A percentile compares a stretch with the other conserved stretches of the same genome.
phyloP scores from a whole-genome alignment of 2,888 invertebrate genomes.

The Phalera bucephala region DNA sequence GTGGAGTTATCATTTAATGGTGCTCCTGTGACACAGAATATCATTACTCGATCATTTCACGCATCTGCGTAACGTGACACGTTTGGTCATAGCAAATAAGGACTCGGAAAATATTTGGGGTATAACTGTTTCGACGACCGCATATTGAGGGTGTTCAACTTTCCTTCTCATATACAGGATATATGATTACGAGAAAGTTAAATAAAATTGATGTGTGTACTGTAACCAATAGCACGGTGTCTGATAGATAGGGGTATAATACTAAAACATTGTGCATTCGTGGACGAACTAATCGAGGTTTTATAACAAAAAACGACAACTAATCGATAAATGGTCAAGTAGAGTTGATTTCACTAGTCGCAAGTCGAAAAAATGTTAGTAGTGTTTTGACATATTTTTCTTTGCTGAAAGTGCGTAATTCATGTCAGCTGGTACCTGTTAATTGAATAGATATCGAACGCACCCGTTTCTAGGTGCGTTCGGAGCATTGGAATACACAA shows the following conservation, averaged over 20 bases:
- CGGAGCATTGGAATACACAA: slow-evolving; percentile 68
- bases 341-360: slow-evolving; percentile 84
- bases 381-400: slow-evolving; percentile 85
- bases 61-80: too few relatives aligned
- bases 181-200: slow-evolving; percentile 62
- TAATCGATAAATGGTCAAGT: slow-evolving; percentile 80
- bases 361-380: slow-evolving; percentile 81
- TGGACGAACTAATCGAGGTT: slow-evolving; percentile 74
- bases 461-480: slow-evolving; percentile 23
- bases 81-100: too few relatives aligned
- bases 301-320: slow-evolving; percentile 66
- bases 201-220: slow-evolving; percentile 37
- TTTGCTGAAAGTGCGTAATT: slow-evolving; percentile 84
- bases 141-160: slow-evolving; percentile 39
- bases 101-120: slow-evolving; percentile 21
- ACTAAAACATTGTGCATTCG: slow-evolving; percentile 78
- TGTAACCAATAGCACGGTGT: slow-evolving; percentile 56
- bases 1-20: too few relatives aligned
- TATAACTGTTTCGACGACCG: slow-evolving; percentile 38
- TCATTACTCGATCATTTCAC: too few relatives aligned
- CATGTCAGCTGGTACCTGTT: slow-evolving; percentile 81
- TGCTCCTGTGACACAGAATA: too few relatives aligned
- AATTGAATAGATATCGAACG: slow-evolving; percentile 53
- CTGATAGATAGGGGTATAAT: slow-evolving; percentile 69
- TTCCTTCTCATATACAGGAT: slow-evolving; percentile 70